Conservation (phyloP, 2,113 vertebrate species). For the Corydoras maculifer region DNA sequence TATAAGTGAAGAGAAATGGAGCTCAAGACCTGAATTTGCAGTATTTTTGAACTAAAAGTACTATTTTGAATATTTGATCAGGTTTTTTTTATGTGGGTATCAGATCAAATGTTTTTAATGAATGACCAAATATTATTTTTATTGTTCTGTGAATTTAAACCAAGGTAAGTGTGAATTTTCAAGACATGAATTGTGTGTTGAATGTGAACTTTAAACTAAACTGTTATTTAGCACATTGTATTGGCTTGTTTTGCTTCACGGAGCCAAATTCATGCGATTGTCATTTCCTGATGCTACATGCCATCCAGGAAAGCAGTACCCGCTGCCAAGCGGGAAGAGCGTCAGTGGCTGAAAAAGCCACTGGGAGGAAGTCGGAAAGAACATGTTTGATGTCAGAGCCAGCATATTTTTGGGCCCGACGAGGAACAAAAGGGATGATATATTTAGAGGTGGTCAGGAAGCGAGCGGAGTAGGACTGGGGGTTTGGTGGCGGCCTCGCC, state of each 20-base stretch:
- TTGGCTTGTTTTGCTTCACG: constrained; percentile 21
- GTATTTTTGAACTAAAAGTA: too few relatives aligned
- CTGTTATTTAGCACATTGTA: constrained; percentile 14
- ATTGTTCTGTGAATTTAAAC: background rate
- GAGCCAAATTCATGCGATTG: constrained; percentile 16
- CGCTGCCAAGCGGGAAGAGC: constrained; percentile 42
- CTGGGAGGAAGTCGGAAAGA: constrained; percentile 55
- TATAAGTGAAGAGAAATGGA: too few relatives aligned
- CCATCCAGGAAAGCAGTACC: constrained; percentile 41
- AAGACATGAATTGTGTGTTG: background rate
- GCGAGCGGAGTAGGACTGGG: constrained; percentile 43
- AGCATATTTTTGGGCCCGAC: constrained; percentile 49
- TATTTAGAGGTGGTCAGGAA: constrained; percentile 52
- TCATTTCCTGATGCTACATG: constrained; percentile 32
- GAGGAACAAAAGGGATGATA: constrained; percentile 49
- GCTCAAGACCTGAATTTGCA: too few relatives aligned
- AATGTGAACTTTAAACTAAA: background rate
- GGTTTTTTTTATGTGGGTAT: too few relatives aligned
- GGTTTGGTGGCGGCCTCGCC: constrained; percentile 39
- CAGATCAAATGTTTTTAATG: too few relatives aligned
- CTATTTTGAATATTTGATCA: too few relatives aligned
- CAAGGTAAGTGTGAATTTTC: background rate
- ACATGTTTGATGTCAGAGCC: constrained; percentile 56
- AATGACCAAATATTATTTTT: background rate
- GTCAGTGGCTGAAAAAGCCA: constrained; percentile 43